Base-by-base conservation (phyloP, 2,797 vertebrate species). In the Rhynchonycteris naso region DNA sequence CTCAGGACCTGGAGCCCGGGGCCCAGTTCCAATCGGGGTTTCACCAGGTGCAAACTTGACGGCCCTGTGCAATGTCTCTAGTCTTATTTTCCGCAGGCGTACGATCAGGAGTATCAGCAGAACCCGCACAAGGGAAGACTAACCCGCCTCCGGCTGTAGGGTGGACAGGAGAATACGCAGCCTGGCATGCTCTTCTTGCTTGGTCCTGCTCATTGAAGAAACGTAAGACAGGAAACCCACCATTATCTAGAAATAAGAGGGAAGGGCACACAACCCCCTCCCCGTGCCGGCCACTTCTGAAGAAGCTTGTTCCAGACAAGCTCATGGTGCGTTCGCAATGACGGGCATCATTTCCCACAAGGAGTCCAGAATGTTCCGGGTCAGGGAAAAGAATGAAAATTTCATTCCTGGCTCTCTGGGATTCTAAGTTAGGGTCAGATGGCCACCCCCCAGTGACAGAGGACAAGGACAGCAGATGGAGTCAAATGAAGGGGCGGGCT, bases 121-220 rank as follows among this genome's bases (percentile, higher is more conserved):
- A 5, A 13, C 14, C 15, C 58, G 28, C 1, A 0, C 33, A 16
- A 28, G 1, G 7, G 21, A 33, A 68, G 18, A 21, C 30, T 19
- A 16, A 12, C 52, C 65, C 56, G 9, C 24, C 30, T 69, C 56
- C 69, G 61, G n/a, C 16, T 33, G 2, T n/a, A 43, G 28, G 52
- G 75, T 69, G 43, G 8, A 19, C 4, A 7, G 43, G 43, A 43
- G 15, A 35, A 2, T 30, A 30, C 19, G 2, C 16, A 47, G 33
- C 10, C 61, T 24, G 5, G 1, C 5, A n/a, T 1, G 2, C n/a
- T 78, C 33, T 33, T 80, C 61, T 7, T 10, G 7, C 14, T 4
- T 14, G 10, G 10, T 47, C 54, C 43, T 80, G 35, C 26, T 14
- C n/a, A 24, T 10, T 72, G 10, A 11, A 19, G 28, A n/a, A 68